Base-by-base conservation (phyloP, 1,140 invertebrate genomes). In the Zaprionus gabonicus region DNA sequence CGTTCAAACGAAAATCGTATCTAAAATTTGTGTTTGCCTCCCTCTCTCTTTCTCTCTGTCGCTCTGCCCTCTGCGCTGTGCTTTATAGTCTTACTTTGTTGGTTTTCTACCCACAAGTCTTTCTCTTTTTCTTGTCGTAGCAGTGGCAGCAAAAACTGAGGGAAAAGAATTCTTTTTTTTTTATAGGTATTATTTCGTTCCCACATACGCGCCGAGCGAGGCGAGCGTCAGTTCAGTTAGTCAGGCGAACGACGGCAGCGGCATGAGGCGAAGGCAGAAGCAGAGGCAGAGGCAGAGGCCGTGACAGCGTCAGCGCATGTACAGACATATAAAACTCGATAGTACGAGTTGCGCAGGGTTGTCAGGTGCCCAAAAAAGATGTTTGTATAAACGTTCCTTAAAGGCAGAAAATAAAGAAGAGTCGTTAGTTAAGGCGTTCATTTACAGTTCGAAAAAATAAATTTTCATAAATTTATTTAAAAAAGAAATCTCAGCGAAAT, bases 41-140 rank as follows among this genome's bases (percentile, higher is more conserved):
- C 34, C 20, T n/a, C 34, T n/a, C 23, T 28, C 36, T 44, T 20
- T 23, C 4, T 12, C 28, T 7, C 25, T 44, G 20, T 25, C 46
- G 38, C 49, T 36, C 69, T 58, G 34, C 60, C 28, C 38, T 71
- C 70, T 71, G 65, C 78, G 67, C 68, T 67, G 81, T 87, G 81
- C 84, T 87, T 87, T 87, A 87, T 87, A 88, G 84, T 87, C 84
- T 87, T 90, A 88, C 84, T 88, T 90, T 90, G 85, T 90, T 90
- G 85, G 85, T 90, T 90, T 90, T 90, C 86, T 91, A 90, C 85
- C 85, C 85, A 90, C 85, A 90, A 90, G 85, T 90, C 85, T 90
- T 90, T 90, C 85, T 90, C 85, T 88, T 88, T 88, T 87, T 87
- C 84, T 88, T 88, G 84, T 84, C 81, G 83, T 76, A 80, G 76